Percentiles rank a stretch among this genome's conserved stretches.
These are phyloP conservation scores for Lasioglossum morio DNA, from an alignment of 2,888 invertebrate species.

Conservation along the genomic window DNA sequence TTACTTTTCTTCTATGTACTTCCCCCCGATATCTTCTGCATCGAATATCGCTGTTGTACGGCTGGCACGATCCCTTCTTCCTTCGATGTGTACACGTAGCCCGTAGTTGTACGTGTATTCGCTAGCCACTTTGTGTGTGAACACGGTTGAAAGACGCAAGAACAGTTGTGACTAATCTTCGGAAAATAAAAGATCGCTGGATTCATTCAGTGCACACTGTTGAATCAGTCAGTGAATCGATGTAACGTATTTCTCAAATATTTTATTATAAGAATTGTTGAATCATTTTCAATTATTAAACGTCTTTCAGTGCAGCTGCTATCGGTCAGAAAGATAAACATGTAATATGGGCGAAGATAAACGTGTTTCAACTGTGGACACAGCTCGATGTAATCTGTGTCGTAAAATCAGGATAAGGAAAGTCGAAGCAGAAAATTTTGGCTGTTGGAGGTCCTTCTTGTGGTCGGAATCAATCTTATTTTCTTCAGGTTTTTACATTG, in stretches of 20 bases:
- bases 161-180: neutral
- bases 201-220: neutral
- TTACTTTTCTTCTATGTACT: slow-evolving; percentile 56
- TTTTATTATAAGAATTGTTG: neutral
- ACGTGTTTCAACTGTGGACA: slow-evolving; percentile 30
- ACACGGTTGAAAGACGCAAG: slow-evolving; percentile 39
- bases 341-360: neutral
- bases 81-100: slow-evolving; percentile 15
- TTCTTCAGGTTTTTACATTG: neutral
- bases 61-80: slow-evolving; percentile 52
- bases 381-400: slow-evolving; percentile 3
- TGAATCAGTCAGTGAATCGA: neutral
- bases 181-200: neutral
- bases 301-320: neutral
- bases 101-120: neutral
- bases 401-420: slow-evolving; percentile 13
- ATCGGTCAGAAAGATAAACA: neutral
- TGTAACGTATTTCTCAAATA: neutral
- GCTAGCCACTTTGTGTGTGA: slow-evolving; percentile 27
- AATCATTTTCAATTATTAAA: neutral
- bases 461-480: neutral
- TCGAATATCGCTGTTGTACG: slow-evolving; percentile 44
- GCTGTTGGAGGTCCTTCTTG: neutral
- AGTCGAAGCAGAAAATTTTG: slow-evolving; percentile 10
- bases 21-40: slow-evolving; percentile 52